Base-by-base conservation (phyloP, 2,113 vertebrate genomes). In the Nerophis lumbriciformis region DNA sequence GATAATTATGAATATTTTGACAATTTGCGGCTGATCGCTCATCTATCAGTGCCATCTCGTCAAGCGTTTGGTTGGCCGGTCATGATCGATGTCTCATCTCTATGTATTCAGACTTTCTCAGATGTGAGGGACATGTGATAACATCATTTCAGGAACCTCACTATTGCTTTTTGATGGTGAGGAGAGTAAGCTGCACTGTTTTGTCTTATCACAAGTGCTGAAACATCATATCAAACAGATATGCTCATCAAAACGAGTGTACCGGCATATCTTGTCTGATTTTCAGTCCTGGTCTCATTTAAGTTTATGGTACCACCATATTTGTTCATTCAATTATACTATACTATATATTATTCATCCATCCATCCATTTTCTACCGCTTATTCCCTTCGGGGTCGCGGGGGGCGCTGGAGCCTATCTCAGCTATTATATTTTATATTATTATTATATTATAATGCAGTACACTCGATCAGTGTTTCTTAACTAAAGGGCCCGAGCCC, bases 11-110 rank as follows among this genome's bases (percentile, higher is more conserved):
- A 79, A 82, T 75, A 77, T 78, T 76, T 70, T 78, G 85, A 83
- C 80, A 83, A 80, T 66, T 87, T 63, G 72, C 75, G 73, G 55
- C 71, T 38, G 65, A 86, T 76, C 2, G 42, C 42, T 11, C 73
- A 87, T 83, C 69, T 81, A 84, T 85, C 74, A 15, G 52, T 73
- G 61, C 55, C 82, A 66, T 83, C 78, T 75, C 48, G 48, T 57
- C 59, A 69, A 71, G 61, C 64, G 72, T 79, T 80, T 76, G 70
- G 88, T 83, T 47, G 49, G 56, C 63, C 75, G 71, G 78, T 81
- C 79, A 76, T 76, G 81, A 85, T 87, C 83, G 58, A 86, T 85
- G 77, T 79, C 77, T 85, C 75, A 83, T 86, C 80, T 79, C 73
- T 61, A 74, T 69, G 75, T 75, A 78, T 85, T 87, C 71, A 82